phyloP scores from a whole-genome alignment of 2,797 vertebrate genomes.

The Nasua narica region DNA sequence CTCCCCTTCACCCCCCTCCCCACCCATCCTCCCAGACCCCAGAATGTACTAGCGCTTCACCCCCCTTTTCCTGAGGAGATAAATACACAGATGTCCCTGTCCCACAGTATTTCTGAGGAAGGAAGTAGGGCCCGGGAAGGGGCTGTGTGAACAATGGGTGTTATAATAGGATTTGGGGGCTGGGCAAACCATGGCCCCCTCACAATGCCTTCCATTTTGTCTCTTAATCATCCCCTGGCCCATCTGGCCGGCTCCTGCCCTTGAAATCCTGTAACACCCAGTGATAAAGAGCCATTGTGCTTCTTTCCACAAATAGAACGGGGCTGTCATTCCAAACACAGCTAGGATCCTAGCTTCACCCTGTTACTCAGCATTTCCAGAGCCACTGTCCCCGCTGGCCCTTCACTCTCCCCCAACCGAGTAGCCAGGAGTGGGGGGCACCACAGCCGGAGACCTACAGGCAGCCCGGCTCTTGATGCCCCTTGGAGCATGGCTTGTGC shows the following conservation, averaged over 20 bases:
- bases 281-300: constrained; percentile 43
- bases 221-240: constrained; percentile 7
- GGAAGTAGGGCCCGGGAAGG: background rate
- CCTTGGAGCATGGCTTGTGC: background rate
- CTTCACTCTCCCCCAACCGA: background rate
- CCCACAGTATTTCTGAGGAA: background rate
- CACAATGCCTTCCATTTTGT: constrained; percentile 2
- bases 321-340: background rate
- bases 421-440: background rate
- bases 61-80: background rate
- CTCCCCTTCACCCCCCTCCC: background rate
- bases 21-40: background rate
- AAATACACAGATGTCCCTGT: fast-evolving
- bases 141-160: background rate
- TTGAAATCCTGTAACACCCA: background rate
- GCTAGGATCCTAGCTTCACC: background rate
- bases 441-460: background rate
- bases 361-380: background rate
- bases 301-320: background rate
- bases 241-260: background rate
- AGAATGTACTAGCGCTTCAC: background rate
- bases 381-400: background rate
- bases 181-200: fast-evolving
- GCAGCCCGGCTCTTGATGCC: fast-evolving
- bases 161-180: background rate